phyloP scores from a whole-genome alignment of 2,888 invertebrate species.

The Acanthococcus lagerstroemiae region DNA sequence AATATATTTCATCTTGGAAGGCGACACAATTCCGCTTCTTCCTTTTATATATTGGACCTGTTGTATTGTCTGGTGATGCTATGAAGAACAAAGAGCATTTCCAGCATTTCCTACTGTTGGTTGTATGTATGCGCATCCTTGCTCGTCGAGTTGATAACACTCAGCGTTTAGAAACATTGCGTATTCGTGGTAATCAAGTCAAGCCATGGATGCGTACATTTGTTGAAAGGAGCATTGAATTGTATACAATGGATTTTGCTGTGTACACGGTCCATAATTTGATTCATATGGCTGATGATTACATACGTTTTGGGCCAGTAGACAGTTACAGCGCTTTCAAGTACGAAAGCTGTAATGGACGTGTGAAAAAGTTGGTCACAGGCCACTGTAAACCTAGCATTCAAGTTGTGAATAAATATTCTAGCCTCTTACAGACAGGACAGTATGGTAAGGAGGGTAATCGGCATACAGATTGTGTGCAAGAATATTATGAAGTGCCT shows the following conservation, averaged over 20 bases:
- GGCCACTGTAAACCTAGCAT: not conserved
- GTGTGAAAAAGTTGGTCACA: not conserved
- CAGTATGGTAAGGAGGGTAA: no score
- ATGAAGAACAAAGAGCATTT: not conserved
- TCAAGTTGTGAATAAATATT: not conserved
- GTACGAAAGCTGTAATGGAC: conserved; percentile 7
- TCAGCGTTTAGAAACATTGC: no score
- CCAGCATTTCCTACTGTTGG: not conserved
- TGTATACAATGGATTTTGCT: no score
- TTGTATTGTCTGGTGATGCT: not conserved
- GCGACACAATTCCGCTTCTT: conserved; percentile 7
- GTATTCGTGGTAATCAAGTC: no score
- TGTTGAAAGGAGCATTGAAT: no score
- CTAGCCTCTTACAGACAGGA: not conserved
- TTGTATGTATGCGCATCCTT: no score
- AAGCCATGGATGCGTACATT: no score
- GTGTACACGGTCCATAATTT: no score
- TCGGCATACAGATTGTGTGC: no score
- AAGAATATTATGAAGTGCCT: no score
- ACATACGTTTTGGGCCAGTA: not conserved
- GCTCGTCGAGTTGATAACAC: no score
- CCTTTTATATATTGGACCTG: not conserved
- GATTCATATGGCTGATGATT: not conserved
- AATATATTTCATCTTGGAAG: not conserved
- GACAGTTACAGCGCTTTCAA: conserved; percentile 8